Evolutionary conservation across 64 coral and sea anemone species (phyloP), one percentile per base, ranked within the genome.

Genomic region (Acropora tenuis): DNA sequence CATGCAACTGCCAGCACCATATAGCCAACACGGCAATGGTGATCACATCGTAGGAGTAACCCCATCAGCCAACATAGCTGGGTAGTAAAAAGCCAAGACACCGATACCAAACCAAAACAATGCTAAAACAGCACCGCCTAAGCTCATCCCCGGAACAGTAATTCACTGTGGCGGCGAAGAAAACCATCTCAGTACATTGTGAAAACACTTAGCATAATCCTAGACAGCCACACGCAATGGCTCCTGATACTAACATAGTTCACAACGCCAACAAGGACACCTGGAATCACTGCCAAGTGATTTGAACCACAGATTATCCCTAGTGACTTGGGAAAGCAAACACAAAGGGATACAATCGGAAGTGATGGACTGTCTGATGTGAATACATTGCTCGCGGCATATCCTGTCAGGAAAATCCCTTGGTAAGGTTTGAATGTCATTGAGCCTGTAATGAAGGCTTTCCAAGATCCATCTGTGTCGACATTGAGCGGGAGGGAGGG

Each of bases 341-440:
- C 45, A 15, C 76, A 8, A 12, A 90, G 65, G 8, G 76, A 76
- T 66, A 90, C 40, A 66, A 90, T 68, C 6, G 6, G 78, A 67
- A 65, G 80, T 68, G 88, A 57, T 41, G 87, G 88, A 68, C 67
- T 47, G 75, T 78, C 76, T 20, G 88, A 79, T 63, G 75, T 78
- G 30, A 90, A 90, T 90, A 79, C 75, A 67, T 47, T 79, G 43
- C 77, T 90, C 0, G 59, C 75, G n/a, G 76, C 88, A 58, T 74
- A 90, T 79, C 88, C 88, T 69, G 88, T 15, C 16, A 66, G 75
- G 57, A 90, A 76, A 78, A 80, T 72, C 76, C 88, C 88, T 69
- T 80, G 20, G 65, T 80, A 90, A 40, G 88, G 88, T 78, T 90
- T 13, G 10, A 90, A 67, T 69, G 43, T 80, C 19, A 77, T 43